Evolutionary conservation across 2,888 invertebrate species (phyloP), one percentile per base, ranked within the genome.

Genomic region (Leucophora obtusa): DNA sequence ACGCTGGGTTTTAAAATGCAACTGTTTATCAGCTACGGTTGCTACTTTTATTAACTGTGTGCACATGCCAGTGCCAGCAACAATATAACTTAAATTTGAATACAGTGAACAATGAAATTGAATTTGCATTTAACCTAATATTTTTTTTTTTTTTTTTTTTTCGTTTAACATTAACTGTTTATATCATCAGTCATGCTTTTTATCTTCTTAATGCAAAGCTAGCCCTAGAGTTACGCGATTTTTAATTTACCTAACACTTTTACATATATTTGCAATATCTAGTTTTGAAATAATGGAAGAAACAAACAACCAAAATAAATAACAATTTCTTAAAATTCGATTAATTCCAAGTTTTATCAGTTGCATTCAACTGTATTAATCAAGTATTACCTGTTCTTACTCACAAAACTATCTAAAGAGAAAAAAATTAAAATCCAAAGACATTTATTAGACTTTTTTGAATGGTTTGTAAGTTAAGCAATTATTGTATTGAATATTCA

Each of bases 361-460:
- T 28, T 3, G 3, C 28, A 28, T 28, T 28, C 6, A 28, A 28
- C 6, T 7, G 28, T 7, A 28, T 28, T 6, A 28, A 28, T 28
- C 28, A 28, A 28, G 7, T 28, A 28, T 28, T 28, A 28, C 28
- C 28, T 28, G 28, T 28, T 6, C 6, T 28, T 28, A 6, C 1
- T 28, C 6, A 7, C 28, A 28, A 4, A 18, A 65, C 38, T 10
- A 5, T 28, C n/a, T 28, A 28, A 2, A 33, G 47, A 58, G 56
- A 59, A 47, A 50, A 10, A 14, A 59, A 59, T 72, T 11, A 8
- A 54, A 68, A 18, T 14, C 47, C 38, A 53, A 66, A 72, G 54
- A 78, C 66, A 72, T 72, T 72, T 72, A 78, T 78, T 72, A 78
- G 71, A 71, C 54, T 66, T 35, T 71, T 33, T 24, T 35, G n/a